A percentile compares a stretch with the other conserved stretches of the same genome.
Conservation (phyloP, 53 echinoderm and acorn worm genomes). For the Glandiceps talaboti region DNA sequence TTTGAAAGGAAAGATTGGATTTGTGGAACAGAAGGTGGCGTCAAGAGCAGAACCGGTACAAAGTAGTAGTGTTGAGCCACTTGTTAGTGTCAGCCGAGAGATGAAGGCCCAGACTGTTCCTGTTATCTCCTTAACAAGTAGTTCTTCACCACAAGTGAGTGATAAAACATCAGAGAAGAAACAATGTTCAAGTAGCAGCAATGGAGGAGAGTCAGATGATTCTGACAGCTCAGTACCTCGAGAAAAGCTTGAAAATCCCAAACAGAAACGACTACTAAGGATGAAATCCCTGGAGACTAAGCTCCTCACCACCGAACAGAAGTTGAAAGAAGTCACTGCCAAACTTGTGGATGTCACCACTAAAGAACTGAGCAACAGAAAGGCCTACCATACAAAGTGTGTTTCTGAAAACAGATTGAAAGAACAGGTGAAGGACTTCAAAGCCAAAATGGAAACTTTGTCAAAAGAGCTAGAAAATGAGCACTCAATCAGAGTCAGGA, state of each 20-base stretch:
- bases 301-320: conserved; percentile 56
- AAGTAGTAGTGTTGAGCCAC: conserved; percentile 27
- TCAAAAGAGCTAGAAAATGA: conserved; percentile 66
- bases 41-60: conserved; percentile 30
- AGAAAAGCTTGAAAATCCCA: conserved; percentile 10
- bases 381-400: conserved; percentile 76
- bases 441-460: conserved; percentile 4
- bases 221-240: conserved; percentile 32
- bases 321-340: conserved; percentile 75
- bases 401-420: conserved; percentile 59
- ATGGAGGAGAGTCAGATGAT: conserved; percentile 12
- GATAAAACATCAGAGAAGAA: neutral
- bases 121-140: neutral
- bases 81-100: neutral
- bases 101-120: neutral
- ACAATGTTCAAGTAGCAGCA: neutral
- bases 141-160: neutral
- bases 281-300: conserved; percentile 58
- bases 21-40: conserved; percentile 54
- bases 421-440: conserved; percentile 54
- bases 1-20: conserved; percentile 61
- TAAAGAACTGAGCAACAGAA: conserved; percentile 72
- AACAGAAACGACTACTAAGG: conserved; percentile 21
- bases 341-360: conserved; percentile 88
- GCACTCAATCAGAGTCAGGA: conserved; percentile 33